Base-by-base conservation (phyloP, 2,888 invertebrate species). In the Dorcus parallelipipedus region DNA sequence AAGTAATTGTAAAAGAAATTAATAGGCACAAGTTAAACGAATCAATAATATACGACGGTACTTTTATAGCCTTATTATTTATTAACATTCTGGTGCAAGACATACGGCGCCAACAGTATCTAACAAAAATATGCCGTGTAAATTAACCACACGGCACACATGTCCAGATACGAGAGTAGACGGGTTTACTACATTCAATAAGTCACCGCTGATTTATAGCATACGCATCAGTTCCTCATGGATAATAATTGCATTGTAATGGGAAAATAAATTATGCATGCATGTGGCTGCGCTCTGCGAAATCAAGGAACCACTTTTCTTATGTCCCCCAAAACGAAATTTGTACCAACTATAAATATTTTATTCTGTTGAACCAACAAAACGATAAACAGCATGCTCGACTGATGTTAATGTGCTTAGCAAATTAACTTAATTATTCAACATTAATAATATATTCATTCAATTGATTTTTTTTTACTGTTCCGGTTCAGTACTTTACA, bases 181-280 rank as follows among this genome's bases (percentile, higher is more conserved):
- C 63, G 63, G 67, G 67, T 71, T 69, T 67, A 66, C 67, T 64
- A 67, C 67, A 65, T 69, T 67, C 67, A 69, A 69, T 71, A 71
- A 69, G 67, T 71, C 71, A 67, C 67, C 51, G 45, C 67, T 71
- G 69, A 71, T 70, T 71, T 71, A 71, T 69, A 60, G 63, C 61
- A 49, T 64, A 59, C 61, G 61, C 64, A 65, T 64, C 64, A 67
- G 65, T 67, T 67, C 68, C 68, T 68, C 68, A 67, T 63, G 68
- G 68, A 68, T 68, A 68, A 70, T 67, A 70, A 70, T 69, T 70
- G 69, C 66, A 70, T 67, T 68, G 67, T 69, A 69, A 69, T 69
- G 65, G 62, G 58, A 51, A 58, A 60, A 61, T 65, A 65, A 65
- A 65, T 65, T 65, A 65, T 65, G 62, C 63, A 63, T 63, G 62